phyloP scores from a whole-genome alignment of 23 tunicate genomes.

The Styela plicata region DNA sequence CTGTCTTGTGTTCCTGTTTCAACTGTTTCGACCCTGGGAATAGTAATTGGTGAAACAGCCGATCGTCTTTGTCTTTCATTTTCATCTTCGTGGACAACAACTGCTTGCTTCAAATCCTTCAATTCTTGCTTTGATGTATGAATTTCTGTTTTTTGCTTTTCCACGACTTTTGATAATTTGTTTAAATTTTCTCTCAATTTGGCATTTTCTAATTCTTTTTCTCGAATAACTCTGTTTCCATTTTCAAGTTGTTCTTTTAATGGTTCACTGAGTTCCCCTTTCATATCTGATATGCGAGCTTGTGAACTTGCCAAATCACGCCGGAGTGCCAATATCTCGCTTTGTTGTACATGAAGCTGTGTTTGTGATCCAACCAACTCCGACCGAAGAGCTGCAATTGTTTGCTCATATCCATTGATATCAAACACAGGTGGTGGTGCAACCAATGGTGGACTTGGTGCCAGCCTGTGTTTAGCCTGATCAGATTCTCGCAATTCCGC shows the following conservation, averaged over 20 bases:
- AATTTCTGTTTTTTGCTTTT: constrained; percentile 64
- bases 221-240: constrained; percentile 44
- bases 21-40: constrained; percentile 7
- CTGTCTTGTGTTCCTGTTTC: constrained; percentile 23
- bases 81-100: background rate
- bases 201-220: constrained; percentile 63
- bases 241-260: constrained; percentile 73
- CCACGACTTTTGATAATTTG: constrained; percentile 53
- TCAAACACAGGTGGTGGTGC: constrained; percentile 20
- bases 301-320: constrained; percentile 64
- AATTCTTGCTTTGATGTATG: constrained; percentile 21
- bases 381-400: constrained; percentile 38
- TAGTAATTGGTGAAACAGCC: background rate
- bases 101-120: constrained; percentile 20
- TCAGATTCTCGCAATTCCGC: constrained; percentile 34
- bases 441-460: constrained; percentile 20
- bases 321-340: constrained; percentile 42
- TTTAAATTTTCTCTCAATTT: constrained; percentile 46
- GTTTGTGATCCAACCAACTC: constrained; percentile 56
- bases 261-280: constrained; percentile 79
- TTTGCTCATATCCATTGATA: constrained; percentile 27
- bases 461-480: constrained; percentile 24
- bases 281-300: constrained; percentile 85
- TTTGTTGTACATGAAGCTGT: constrained; percentile 56
- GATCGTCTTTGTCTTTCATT: background rate